Base-by-base conservation (phyloP, 2,888 invertebrate genomes). In the Orthonychiurus folsomi region DNA sequence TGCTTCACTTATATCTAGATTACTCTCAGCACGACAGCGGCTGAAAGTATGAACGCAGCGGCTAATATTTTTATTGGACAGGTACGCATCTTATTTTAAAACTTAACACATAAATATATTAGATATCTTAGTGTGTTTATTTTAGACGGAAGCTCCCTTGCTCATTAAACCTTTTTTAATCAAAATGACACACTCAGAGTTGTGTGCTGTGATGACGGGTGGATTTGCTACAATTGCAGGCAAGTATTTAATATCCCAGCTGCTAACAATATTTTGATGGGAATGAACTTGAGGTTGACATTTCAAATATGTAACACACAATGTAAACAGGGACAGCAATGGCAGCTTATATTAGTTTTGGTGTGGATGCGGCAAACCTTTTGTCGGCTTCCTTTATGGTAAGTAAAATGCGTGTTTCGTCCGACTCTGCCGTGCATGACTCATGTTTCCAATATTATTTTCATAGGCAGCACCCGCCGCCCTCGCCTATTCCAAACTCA, bases 141-240 rank as follows among this genome's bases (percentile, higher is more conserved):
- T 50, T 3, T 37, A 63, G 91, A 86, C 88, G 1, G 97, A 97
- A 80, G 88, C 93, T 2, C 89, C 93, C 0, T 77, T 97, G 56
- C 77, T 97, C 61, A 86, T 97, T 62, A 86, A 88, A 74, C 94
- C 95, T 0, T 95, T 93, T 74, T 77, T 97, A 9, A 76, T 82
- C n/a, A 78, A 84, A 64, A 81, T 97, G 76, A 97, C 97, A 0
- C 83, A 84, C 26, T 95, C 94, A 0, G 97, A 97, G 79, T 77
- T 97, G 0, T 94, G 95, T 76, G 86, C 94, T 0, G 83, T 99
- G 18, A 90, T 96, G 90, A 85, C 90, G 0, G 89, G 91, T 0
- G 96, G 96, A 2, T 95, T 95, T 78, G 92, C 95, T 0, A 93
- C 94, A 0, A 93, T 96, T 12, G 93, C 95, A 50, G 92, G 90